Conservation (phyloP, 2,888 invertebrate species). For the Horisme vitalbata region DNA sequence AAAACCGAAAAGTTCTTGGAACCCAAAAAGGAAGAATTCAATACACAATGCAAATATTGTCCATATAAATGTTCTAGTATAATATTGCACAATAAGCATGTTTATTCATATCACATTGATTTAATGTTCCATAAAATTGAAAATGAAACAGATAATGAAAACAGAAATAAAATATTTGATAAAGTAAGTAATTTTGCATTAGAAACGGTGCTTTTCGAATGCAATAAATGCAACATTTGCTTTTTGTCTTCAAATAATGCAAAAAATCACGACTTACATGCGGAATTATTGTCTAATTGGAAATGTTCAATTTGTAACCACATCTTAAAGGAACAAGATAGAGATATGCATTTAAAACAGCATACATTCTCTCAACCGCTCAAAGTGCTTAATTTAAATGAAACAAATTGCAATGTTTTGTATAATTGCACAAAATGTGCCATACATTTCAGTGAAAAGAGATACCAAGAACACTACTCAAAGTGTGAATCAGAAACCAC, state of each 20-base stretch:
- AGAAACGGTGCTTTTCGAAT: constrained; percentile 57
- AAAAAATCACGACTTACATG: constrained; percentile 51
- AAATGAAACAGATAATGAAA: constrained; percentile 14
- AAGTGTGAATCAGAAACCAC: constrained; percentile 43
- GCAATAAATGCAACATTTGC: constrained; percentile 56
- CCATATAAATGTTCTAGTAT: constrained; percentile 28
- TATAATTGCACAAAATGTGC: constrained; percentile 59
- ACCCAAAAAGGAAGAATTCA: constrained; percentile 39
- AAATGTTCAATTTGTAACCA: constrained; percentile 53
- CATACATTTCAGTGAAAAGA: constrained; percentile 54
- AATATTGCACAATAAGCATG: constrained; percentile 38
- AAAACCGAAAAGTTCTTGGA: constrained; percentile 30
- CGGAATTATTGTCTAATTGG: constrained; percentile 52
- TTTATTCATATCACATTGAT: constrained; percentile 31
- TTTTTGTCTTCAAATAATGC: constrained; percentile 55
- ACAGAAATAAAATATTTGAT: constrained; percentile 4
- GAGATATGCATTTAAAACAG: constrained; percentile 53
- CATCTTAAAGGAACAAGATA: constrained; percentile 55
- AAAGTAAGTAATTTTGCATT: constrained; percentile 32
- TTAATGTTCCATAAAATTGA: constrained; percentile 17
- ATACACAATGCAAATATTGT: constrained; percentile 50
- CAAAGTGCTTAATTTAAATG: constrained; percentile 43
- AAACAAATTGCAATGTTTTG: constrained; percentile 41
- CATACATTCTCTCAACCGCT: constrained; percentile 49
- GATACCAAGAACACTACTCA: constrained; percentile 46